A percentile compares a stretch with the other conserved stretches of the same genome.
These are phyloP conservation scores for Nyctalus aviator DNA, from an alignment of 2,797 vertebrate genomes.

Conservation along the genomic window DNA sequence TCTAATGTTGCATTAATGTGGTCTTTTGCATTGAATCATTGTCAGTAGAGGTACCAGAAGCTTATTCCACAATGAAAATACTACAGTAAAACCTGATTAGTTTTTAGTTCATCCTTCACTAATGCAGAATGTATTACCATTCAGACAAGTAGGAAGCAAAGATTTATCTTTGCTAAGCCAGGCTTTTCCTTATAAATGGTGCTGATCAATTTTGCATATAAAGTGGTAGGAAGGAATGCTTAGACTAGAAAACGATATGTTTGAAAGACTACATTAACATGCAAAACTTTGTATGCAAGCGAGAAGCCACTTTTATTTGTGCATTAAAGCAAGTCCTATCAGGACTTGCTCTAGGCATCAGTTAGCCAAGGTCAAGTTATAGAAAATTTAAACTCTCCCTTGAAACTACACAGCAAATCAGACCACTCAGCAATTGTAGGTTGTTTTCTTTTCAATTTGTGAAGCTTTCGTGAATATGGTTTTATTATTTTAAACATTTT, in stretches of 20 bases:
- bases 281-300: slow-evolving; percentile 42
- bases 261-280: slow-evolving; percentile 58
- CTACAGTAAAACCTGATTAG: slow-evolving; percentile 54
- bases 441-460: slow-evolving; percentile 15
- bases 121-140: slow-evolving; percentile 36
- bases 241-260: slow-evolving; percentile 43
- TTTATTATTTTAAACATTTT: background rate
- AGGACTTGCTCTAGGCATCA: background rate
- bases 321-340: slow-evolving; percentile 31
- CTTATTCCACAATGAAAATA: slow-evolving; percentile 58
- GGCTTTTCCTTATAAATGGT: slow-evolving; percentile 44
- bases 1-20: slow-evolving; percentile 66
- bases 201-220: slow-evolving; percentile 45
- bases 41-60: slow-evolving; percentile 44
- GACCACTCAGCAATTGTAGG: slow-evolving; percentile 6
- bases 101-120: slow-evolving; percentile 40
- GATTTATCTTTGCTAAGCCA: slow-evolving; percentile 46
- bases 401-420: slow-evolving; percentile 8
- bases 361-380: background rate
- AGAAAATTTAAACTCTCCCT: slow-evolving; percentile 53
- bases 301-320: slow-evolving; percentile 51
- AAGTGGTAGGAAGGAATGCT: slow-evolving; percentile 10
- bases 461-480: slow-evolving; percentile 10
- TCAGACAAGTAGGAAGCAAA: slow-evolving; percentile 26
- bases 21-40: slow-evolving; percentile 60